A percentile compares a stretch with the other conserved stretches of the same genome.
Evolutionary conservation across 2,888 invertebrate species (phyloP).

Genomic region (Caenorhabditis wallacei): DNA sequence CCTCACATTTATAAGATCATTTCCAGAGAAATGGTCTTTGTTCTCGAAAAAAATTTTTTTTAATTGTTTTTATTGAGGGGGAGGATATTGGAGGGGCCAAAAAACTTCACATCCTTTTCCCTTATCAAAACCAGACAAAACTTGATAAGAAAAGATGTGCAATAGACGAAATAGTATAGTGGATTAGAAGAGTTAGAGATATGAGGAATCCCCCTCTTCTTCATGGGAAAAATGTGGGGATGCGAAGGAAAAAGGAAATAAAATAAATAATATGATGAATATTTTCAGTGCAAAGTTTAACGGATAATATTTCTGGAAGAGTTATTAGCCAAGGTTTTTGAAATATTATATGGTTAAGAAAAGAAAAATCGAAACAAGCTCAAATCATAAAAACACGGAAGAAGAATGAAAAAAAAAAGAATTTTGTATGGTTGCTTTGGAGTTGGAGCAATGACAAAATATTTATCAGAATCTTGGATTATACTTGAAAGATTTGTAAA

Average conservation of each 20-base stretch:
- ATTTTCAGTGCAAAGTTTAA: slow-evolving; percentile 20
- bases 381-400: not conserved
- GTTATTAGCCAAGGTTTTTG: too few species aligned
- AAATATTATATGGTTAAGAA: not conserved
- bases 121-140: slow-evolving; percentile 32
- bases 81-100: slow-evolving; percentile 30
- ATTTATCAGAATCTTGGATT: slow-evolving; percentile 56
- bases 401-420: slow-evolving; percentile 11
- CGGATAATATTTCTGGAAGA: not conserved
- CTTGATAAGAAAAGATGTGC: slow-evolving; percentile 36
- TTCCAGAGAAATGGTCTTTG: slow-evolving; percentile 1
- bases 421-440: slow-evolving; percentile 42
- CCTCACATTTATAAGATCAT: not conserved
- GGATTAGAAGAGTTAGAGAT: slow-evolving; percentile 21
- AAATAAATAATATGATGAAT: slow-evolving; percentile 2
- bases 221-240: not conserved
- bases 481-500: slow-evolving; percentile 34
- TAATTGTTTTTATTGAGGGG: slow-evolving; percentile 20
- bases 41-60: not conserved
- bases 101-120: slow-evolving; percentile 19
- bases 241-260: not conserved
- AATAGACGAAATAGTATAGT: slow-evolving; percentile 20
- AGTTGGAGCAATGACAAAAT: slow-evolving; percentile 43
- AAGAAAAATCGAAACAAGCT: not conserved
- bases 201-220: slow-evolving; percentile 9